A percentile compares a stretch with the other conserved stretches of the same genome.
These are phyloP conservation scores for Camponotus floridanus DNA, from an alignment of 1,140 invertebrate species.

Conservation along the genomic window DNA sequence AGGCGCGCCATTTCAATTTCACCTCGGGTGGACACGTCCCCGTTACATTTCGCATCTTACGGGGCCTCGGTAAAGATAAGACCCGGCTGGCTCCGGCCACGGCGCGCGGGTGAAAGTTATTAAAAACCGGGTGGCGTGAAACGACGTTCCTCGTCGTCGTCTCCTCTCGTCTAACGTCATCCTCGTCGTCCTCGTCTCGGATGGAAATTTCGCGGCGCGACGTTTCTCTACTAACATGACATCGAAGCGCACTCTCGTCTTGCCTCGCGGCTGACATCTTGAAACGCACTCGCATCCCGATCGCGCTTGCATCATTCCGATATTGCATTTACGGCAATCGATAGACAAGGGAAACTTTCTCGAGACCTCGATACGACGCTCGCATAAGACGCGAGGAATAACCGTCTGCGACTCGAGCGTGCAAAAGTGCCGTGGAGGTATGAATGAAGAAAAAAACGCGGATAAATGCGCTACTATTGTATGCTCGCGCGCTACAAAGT, in stretches of 20 bases:
- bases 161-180: neutral
- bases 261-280: neutral
- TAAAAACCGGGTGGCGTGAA: conserved; percentile 64
- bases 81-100: neutral
- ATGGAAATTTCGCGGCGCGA: neutral
- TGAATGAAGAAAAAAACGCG: neutral
- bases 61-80: conserved; percentile 67
- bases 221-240: neutral
- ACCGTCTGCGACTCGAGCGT: neutral
- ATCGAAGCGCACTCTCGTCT: conserved; percentile 9
- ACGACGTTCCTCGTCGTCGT: neutral
- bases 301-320: conserved; percentile 36
- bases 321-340: neutral
- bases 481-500: neutral
- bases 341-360: conserved; percentile 41
- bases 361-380: conserved; percentile 43
- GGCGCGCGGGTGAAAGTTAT: conserved; percentile 70
- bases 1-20: conserved; percentile 70
- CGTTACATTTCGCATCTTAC: conserved; percentile 70
- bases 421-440: neutral
- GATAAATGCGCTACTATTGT: neutral
- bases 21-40: conserved; percentile 57
- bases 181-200: conserved; percentile 10
- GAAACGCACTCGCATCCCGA: conserved; percentile 21
- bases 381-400: neutral